phyloP scores from a whole-genome alignment of 2,797 vertebrate species.

The Eurystomus glaucurus region DNA sequence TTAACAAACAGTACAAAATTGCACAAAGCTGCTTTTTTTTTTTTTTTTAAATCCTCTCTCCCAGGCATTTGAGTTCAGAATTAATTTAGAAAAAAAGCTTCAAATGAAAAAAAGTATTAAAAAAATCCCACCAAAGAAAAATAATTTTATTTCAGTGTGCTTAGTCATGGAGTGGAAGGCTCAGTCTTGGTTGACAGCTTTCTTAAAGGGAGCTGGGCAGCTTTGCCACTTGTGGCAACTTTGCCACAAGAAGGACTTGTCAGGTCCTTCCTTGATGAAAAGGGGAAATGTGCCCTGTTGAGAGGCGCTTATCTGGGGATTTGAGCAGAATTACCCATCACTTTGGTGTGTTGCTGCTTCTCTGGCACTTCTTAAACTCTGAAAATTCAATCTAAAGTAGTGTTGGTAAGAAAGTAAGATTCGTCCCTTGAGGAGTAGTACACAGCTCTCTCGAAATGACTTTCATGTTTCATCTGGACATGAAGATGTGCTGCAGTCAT shows the following conservation, averaged over 20 bases:
- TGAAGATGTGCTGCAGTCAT: neutral
- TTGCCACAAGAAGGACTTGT: too few relatives aligned
- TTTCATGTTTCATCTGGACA: neutral
- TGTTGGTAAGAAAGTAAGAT: neutral
- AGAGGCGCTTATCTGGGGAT: neutral
- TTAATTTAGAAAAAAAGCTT: neutral
- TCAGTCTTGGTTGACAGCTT: neutral
- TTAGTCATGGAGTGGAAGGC: neutral
- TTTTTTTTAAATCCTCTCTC: neutral
- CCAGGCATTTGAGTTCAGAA: neutral
- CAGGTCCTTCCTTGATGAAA: neutral
- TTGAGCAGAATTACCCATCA: neutral
- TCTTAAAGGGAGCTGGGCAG: neutral
- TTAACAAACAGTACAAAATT: neutral
- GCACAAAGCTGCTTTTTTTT: neutral
- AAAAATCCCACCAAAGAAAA: neutral
- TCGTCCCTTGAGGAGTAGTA: neutral
- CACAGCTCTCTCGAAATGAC: neutral
- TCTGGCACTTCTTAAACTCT: neutral
- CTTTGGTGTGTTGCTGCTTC: neutral
- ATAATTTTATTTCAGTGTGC: neutral
- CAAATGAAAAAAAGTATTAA: neutral
- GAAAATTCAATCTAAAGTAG: neutral
- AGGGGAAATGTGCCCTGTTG: rapidly evolving
- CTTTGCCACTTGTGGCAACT: too few relatives aligned